phyloP scores from a whole-genome alignment of 2,888 invertebrate species.

The Pseudococcus jackbeardsleyi region DNA sequence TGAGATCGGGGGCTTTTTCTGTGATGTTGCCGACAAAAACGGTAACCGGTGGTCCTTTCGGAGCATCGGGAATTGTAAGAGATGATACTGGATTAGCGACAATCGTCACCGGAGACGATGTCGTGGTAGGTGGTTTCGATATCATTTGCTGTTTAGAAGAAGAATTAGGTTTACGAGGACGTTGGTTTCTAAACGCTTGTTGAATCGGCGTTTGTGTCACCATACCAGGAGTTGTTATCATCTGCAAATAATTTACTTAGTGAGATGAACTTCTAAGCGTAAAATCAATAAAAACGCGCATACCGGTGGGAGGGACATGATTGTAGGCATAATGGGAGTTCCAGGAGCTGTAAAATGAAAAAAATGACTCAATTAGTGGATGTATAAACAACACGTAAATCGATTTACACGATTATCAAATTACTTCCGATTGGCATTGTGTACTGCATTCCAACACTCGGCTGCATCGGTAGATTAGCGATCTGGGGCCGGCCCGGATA shows the following conservation, averaged over 20 bases:
- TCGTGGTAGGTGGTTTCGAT: constrained; percentile 65
- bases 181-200: constrained; percentile 59
- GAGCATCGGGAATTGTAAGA: constrained; percentile 66
- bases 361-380: not conserved
- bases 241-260: constrained; percentile 67
- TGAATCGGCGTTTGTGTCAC: constrained; percentile 66
- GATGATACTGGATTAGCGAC: constrained; percentile 66
- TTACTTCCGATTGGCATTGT: constrained; percentile 70
- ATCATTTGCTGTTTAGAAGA: constrained; percentile 36
- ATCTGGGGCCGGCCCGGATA: constrained; percentile 89
- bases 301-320: constrained; percentile 83
- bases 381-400: not conserved
- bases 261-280: constrained; percentile 19
- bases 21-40: constrained; percentile 98
- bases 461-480: constrained; percentile 76
- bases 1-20: constrained; percentile 92
- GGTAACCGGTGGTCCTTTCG: constrained; percentile 88
- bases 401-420: not conserved
- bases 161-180: constrained; percentile 57
- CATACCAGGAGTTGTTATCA: constrained; percentile 74
- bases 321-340: constrained; percentile 79
- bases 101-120: constrained; percentile 68
- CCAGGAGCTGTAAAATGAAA: constrained; percentile 71
- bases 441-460: constrained; percentile 72
- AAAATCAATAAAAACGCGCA: not conserved